A percentile compares a stretch with the other conserved stretches of the same genome.
phyloP scores from a whole-genome alignment of 35 echinoderm and acorn worm genomes.

The Heliocidaris erythrogramma region DNA sequence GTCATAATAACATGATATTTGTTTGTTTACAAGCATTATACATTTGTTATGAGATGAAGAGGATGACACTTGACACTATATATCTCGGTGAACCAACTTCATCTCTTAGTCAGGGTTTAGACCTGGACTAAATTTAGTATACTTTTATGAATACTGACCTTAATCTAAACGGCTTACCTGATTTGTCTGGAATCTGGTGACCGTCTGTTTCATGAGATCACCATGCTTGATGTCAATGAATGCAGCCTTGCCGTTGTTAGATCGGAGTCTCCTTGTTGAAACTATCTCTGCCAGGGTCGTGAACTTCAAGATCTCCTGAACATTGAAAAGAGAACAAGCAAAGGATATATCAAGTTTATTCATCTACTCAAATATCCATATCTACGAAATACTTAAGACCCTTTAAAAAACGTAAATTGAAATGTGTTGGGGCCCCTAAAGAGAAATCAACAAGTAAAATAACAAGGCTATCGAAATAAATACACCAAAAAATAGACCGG shows the following conservation, averaged over 20 bases:
- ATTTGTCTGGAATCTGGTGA: conserved; percentile 68
- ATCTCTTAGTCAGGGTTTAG: too few species aligned
- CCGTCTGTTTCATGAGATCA: conserved; percentile 75
- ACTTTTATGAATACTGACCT: too few species aligned
- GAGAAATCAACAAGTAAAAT: background rate
- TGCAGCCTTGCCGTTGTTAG: conserved; percentile 53
- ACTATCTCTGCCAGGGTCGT: conserved; percentile 66
- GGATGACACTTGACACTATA: too few species aligned
- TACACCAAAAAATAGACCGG: background rate
- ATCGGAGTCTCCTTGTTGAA: conserved; percentile 60
- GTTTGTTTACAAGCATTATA: too few species aligned
- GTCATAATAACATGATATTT: too few species aligned
- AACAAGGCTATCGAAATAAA: background rate
- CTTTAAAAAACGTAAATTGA: too few species aligned
- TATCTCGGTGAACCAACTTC: too few species aligned
- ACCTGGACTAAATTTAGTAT: too few species aligned
- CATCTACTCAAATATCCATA: too few species aligned
- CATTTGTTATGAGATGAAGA: too few species aligned
- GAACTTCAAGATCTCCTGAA: conserved; percentile 64
- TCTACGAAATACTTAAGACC: too few species aligned
- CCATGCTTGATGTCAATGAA: conserved; percentile 86
- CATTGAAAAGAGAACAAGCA: conserved; percentile 13
- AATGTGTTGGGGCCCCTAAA: too few species aligned
- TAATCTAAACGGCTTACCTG: conserved; percentile 32
- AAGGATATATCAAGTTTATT: background rate